phyloP scores from a whole-genome alignment of 2,888 invertebrate species.

The Cataglyphis livida region DNA sequence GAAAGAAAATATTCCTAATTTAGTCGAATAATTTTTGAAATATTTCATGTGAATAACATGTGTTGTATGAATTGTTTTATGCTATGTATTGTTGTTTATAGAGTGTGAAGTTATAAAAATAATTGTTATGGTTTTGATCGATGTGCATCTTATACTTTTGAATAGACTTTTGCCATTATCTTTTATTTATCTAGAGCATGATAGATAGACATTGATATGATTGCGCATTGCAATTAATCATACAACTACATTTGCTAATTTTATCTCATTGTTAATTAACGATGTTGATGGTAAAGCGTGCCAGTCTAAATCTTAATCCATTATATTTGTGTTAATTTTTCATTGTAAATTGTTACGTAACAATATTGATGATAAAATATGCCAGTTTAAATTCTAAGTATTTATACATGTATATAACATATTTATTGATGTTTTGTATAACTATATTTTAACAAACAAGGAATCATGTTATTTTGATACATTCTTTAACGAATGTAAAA shows the following conservation, averaged over 20 bases:
- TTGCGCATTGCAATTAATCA: background rate
- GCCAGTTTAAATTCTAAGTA: background rate
- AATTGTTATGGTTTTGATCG: constrained; percentile 41
- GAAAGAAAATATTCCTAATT: constrained; percentile 14
- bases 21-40: constrained; percentile 2
- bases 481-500: background rate
- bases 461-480: background rate
- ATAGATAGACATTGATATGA: background rate
- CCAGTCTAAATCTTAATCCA: background rate
- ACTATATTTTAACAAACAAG: constrained; percentile 9
- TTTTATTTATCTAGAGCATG: constrained; percentile 9
- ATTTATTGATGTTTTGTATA: background rate
- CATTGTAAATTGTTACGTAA: background rate
- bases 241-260: background rate
- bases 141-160: constrained; percentile 33
- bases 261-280: constrained; percentile 27
- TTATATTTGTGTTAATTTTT: background rate
- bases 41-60: constrained; percentile 2
- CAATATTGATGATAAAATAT: background rate
- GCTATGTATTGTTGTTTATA: constrained; percentile 23
- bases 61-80: constrained; percentile 12
- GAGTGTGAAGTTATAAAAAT: constrained; percentile 33
- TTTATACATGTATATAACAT: background rate
- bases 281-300: constrained; percentile 11
- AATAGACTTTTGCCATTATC: constrained; percentile 20